Evolutionary conservation across 2,888 invertebrate species (phyloP).

Genomic region (Stegana nigrithorax): DNA sequence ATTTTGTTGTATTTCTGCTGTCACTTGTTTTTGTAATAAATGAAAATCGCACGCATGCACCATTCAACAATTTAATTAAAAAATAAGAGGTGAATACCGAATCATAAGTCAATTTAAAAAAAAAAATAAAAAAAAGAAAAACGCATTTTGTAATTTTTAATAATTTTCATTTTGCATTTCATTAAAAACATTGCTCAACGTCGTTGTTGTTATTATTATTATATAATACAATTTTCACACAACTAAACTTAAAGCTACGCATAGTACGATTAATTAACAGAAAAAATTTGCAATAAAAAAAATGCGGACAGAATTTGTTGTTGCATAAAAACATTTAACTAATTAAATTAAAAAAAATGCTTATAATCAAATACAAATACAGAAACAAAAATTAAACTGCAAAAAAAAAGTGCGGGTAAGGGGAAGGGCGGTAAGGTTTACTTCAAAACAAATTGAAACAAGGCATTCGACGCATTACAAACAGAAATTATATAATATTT

Average conservation of each 20-base stretch:
- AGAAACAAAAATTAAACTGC: background rate
- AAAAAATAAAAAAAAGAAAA: constrained; percentile 38
- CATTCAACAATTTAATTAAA: background rate
- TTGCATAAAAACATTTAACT: constrained; percentile 9
- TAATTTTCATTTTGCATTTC: constrained; percentile 46
- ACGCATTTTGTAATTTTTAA: constrained; percentile 36
- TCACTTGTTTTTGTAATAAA: background rate
- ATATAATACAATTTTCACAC: constrained; percentile 61
- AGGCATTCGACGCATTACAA: background rate
- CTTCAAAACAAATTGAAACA: background rate
- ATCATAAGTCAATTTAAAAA: background rate
- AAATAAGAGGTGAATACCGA: too few species aligned
- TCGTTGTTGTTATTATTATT: too few species aligned
- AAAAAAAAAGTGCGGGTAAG: too few species aligned
- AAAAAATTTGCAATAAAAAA: constrained; percentile 5
- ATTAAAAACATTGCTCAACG: constrained; percentile 50
- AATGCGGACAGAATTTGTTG: constrained; percentile 23
- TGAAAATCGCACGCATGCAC: background rate
- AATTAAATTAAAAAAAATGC: constrained; percentile 6
- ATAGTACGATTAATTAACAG: constrained; percentile 44
- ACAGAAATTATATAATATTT: background rate
- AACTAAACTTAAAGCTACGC: constrained; percentile 44
- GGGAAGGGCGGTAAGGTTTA: too few species aligned
- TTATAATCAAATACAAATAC: constrained; percentile 3
- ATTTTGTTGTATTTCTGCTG: constrained; percentile 37